phyloP scores from a whole-genome alignment of 2,797 vertebrate genomes.

The Thamnophis elegans region DNA sequence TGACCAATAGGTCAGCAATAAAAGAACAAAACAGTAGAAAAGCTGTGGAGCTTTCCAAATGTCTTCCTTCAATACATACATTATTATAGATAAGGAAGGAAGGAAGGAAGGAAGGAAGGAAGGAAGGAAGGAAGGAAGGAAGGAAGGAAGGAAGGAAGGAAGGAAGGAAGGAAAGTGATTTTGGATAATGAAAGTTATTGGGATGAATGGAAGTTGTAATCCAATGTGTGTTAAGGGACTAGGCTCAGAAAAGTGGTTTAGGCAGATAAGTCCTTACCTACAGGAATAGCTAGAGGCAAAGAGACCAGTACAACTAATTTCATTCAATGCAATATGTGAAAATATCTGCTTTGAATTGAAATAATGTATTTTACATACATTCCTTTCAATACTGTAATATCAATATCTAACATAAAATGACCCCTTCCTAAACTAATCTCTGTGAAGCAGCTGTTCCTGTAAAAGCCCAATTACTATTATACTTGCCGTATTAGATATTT shows the following conservation, averaged over 20 bases:
- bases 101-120: not conserved
- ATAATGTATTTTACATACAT: slow-evolving; percentile 28
- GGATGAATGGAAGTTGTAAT: not conserved
- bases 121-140: not conserved
- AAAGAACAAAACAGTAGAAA: not conserved
- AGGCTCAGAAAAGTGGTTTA: not conserved
- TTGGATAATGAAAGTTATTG: not conserved
- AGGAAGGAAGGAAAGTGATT: not conserved
- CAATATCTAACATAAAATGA: slow-evolving; percentile 19
- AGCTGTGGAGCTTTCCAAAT: not conserved
- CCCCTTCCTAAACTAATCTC: slow-evolving; percentile 37
- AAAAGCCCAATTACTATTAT: slow-evolving; percentile 48
- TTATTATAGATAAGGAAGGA: not conserved
- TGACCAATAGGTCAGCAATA: not conserved
- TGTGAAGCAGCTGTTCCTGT: slow-evolving; percentile 37
- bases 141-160: no score
- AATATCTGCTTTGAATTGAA: slow-evolving; percentile 30
- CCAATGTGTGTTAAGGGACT: not conserved
- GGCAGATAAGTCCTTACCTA: not conserved
- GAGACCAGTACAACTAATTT: not conserved
- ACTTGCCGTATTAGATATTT: slow-evolving; percentile 50
- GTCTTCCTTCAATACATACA: not conserved
- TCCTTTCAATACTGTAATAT: slow-evolving; percentile 47
- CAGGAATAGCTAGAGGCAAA: not conserved
- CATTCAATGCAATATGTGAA: not conserved